Conservation (phyloP, 2,888 invertebrate species). For the Parelbella ahira region DNA sequence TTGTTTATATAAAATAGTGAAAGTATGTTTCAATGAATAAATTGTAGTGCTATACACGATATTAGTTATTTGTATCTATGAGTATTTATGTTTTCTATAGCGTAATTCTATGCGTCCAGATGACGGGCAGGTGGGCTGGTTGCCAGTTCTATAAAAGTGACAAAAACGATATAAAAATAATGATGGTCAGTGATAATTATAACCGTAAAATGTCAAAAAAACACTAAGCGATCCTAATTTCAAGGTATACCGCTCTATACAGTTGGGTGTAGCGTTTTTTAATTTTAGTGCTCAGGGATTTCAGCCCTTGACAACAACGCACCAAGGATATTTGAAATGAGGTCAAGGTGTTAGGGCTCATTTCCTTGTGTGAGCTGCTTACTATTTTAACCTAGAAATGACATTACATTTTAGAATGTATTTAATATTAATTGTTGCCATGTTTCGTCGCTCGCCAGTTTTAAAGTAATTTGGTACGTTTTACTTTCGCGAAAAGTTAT, state of each 20-base stretch:
- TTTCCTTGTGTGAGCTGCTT: conserved; percentile 4
- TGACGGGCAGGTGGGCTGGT: conserved; percentile 19
- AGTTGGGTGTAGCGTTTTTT: too few relatives aligned
- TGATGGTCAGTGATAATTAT: neutral
- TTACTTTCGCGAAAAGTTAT: too few relatives aligned
- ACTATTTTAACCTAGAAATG: too few relatives aligned
- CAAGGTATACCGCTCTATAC: too few relatives aligned
- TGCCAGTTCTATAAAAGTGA: conserved; percentile 20
- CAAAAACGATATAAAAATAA: conserved; percentile 2
- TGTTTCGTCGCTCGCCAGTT: too few relatives aligned
- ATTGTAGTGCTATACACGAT: too few relatives aligned
- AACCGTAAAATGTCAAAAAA: neutral
- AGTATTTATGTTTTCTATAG: conserved; percentile 15
- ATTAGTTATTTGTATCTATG: too few relatives aligned
- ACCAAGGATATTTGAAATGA: conserved; percentile 16
- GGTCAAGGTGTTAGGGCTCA: conserved; percentile 15
- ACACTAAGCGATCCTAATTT: too few relatives aligned
- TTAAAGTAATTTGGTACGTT: too few relatives aligned
- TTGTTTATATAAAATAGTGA: neutral
- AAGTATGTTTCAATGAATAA: too few relatives aligned
- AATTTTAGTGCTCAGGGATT: conserved; percentile 1
- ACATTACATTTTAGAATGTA: too few relatives aligned
- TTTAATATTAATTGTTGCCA: too few relatives aligned
- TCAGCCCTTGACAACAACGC: conserved; percentile 1
- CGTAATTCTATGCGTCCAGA: conserved; percentile 9